Evolutionary conservation across 2,113 vertebrate genomes (phyloP), one percentile per base, ranked within the genome.

Genomic region (Bombycilla garrulus): DNA sequence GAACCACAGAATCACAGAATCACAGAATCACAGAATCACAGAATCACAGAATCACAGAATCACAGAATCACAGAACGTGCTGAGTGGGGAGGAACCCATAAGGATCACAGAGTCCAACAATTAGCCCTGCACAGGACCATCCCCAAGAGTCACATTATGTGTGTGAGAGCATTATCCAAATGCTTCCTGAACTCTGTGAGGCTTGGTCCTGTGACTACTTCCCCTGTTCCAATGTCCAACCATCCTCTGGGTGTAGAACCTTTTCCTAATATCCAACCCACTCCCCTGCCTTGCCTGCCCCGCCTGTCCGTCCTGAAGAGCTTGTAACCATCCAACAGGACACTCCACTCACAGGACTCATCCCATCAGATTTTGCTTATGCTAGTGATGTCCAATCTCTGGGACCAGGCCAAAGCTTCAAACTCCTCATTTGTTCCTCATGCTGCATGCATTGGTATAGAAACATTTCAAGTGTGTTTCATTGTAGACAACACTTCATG

Each of bases 371-470:
- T 42, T 62, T 82, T 40, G 8, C 35, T 42, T 36, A 13, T 36
- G 35, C 12, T 35, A 36, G 1, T 24, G 62, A 26, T 69, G 29
- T 13, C 48, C 40, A 16, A 56, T 62, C 22, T 48, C 62, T 77
- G 22, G 8, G 40, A 62, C 31, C 23, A 40, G 25, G 31, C 21
- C 47, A 76, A 76, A 40, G 35, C 35, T 61, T 62, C 42, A 19
- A 23, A 35, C 18, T 56, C 15, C 31, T 69, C 5, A 5, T 36
- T 18, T 60, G 20, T 5, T 69, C 29, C 22, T 62, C 6, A 5
- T 28, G 4, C n/a, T 69, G 21, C 0, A 0, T 40, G 47, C 8
- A 11, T 8, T 76, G 17, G 11, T 35, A 7, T 6, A 61, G 70
- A 54, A 83, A 26, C 17, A 56, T 56, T 61, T 26, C 31, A 48